Evolutionary conservation across 1,140 invertebrate species (phyloP).

Genomic region (Calliopsis andreniformis): DNA sequence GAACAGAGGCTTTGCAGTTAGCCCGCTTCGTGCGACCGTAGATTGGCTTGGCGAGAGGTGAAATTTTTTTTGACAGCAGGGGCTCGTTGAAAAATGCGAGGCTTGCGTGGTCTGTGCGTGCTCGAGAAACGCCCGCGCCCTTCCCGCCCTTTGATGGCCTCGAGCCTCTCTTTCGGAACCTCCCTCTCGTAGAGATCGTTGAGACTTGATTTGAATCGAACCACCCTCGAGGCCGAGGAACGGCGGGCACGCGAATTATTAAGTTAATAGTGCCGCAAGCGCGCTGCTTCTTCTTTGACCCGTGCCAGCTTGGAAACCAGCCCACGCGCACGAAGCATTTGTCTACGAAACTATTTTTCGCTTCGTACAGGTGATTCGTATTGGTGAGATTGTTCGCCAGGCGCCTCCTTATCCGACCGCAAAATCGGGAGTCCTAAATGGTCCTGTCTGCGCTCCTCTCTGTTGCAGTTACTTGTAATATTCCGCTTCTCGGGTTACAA

Average conservation of each 20-base stretch:
- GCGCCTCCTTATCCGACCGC: not conserved
- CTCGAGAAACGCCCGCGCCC: slow-evolving; percentile 40
- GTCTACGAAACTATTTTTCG: slow-evolving; percentile 2
- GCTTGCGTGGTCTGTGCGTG: slow-evolving; percentile 61
- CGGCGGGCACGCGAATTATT: slow-evolving; percentile 57
- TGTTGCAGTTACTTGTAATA: too few species aligned
- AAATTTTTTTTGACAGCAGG: slow-evolving; percentile 31
- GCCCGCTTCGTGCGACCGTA: too few species aligned
- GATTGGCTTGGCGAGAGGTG: slow-evolving; percentile 15
- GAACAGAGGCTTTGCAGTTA: too few species aligned
- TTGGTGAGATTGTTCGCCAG: not conserved
- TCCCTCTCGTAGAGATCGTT: slow-evolving; percentile 33
- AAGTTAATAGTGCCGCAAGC: slow-evolving; percentile 42
- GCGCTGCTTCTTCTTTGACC: slow-evolving; percentile 17
- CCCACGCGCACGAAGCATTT: not conserved
- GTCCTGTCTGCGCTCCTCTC: too few species aligned
- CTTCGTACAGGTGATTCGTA: slow-evolving; percentile 1
- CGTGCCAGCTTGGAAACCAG: slow-evolving; percentile 17
- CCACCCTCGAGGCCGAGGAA: slow-evolving; percentile 26
- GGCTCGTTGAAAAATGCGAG: slow-evolving; percentile 63
- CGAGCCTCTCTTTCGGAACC: slow-evolving; percentile 33
- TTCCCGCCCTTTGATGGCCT: not conserved
- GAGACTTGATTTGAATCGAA: slow-evolving; percentile 52
- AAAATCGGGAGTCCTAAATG: not conserved
- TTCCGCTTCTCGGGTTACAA: too few species aligned